phyloP scores from a whole-genome alignment of 1,140 invertebrate species.

The Triops longicaudatus region DNA sequence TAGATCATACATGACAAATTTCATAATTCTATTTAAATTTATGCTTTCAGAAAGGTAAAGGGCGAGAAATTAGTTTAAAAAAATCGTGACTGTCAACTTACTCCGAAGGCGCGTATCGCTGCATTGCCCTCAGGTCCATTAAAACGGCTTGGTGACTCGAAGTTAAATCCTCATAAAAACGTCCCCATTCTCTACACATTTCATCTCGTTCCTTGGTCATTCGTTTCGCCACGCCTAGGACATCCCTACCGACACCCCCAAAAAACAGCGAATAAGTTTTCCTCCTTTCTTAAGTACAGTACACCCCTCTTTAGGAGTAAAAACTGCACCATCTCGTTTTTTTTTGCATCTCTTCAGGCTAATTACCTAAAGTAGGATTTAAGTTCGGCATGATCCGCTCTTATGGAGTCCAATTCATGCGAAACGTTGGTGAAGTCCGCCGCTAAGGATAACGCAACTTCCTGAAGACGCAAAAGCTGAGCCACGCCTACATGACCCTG shows the following conservation, averaged over 20 bases:
- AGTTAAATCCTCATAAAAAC: constrained; percentile 33
- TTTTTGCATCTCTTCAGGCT: not conserved
- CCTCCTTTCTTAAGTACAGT: not conserved
- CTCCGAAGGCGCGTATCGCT: constrained; percentile 32
- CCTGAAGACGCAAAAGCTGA: constrained; percentile 29
- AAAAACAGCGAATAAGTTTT: constrained; percentile 4
- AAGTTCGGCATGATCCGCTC: constrained; percentile 29
- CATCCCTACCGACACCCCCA: constrained; percentile 31
- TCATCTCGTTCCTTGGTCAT: constrained; percentile 37
- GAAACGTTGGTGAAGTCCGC: constrained; percentile 26
- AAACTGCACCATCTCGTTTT: not conserved
- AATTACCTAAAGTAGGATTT: constrained; percentile 31
- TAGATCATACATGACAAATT: too few species aligned
- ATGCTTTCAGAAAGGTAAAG: too few species aligned
- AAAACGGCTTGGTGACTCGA: constrained; percentile 34
- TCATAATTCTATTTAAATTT: too few species aligned
- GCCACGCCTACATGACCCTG: constrained; percentile 30
- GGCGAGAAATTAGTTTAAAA: too few species aligned
- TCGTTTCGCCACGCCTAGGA: constrained; percentile 34
- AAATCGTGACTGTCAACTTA: constrained; percentile 21
- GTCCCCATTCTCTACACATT: constrained; percentile 34
- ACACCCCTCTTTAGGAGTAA: not conserved
- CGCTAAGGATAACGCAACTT: constrained; percentile 28
- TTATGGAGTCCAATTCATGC: constrained; percentile 27
- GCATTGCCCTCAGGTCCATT: constrained; percentile 32